Conservation (phyloP, 2,888 invertebrate genomes). For the Nomada hirtipes region DNA sequence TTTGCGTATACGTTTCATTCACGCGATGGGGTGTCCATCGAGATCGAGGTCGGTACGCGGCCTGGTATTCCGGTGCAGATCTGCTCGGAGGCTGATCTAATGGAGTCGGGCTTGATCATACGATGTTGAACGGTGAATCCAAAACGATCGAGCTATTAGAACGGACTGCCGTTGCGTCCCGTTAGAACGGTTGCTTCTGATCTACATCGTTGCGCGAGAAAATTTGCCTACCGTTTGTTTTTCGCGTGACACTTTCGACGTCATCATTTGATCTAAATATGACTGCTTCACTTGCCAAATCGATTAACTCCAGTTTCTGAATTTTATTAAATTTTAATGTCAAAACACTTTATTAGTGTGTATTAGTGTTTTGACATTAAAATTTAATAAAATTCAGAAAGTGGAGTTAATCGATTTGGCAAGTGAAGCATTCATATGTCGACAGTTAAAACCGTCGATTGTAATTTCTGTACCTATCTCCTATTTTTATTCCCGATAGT, state of each 20-base stretch:
- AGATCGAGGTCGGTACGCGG: conserved; percentile 61
- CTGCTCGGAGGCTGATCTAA: conserved; percentile 35
- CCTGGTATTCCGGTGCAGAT: conserved; percentile 54
- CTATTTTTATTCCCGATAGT: not conserved
- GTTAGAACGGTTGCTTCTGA: conserved; percentile 15
- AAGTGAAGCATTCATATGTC: too few relatives aligned
- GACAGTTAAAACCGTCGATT: too few relatives aligned
- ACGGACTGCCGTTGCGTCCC: not conserved
- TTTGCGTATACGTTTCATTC: conserved; percentile 31
- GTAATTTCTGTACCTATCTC: too few relatives aligned
- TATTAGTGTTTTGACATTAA: too few relatives aligned
- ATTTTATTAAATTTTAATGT: too few relatives aligned
- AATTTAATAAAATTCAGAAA: too few relatives aligned
- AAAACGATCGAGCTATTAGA: conserved; percentile 13
- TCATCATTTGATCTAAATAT: too few relatives aligned
- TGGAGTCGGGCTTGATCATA: conserved; percentile 8
- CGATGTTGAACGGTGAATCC: conserved; percentile 21
- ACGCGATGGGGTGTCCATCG: conserved; percentile 42
- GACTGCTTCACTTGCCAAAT: too few relatives aligned
- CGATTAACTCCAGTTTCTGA: too few relatives aligned
- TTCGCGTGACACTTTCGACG: not conserved
- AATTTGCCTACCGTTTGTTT: not conserved
- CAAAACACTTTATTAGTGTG: too few relatives aligned
- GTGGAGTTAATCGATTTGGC: too few relatives aligned
- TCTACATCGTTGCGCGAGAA: not conserved